phyloP scores from a whole-genome alignment of 2,797 vertebrate genomes.

The Rhinoraja longicauda region DNA sequence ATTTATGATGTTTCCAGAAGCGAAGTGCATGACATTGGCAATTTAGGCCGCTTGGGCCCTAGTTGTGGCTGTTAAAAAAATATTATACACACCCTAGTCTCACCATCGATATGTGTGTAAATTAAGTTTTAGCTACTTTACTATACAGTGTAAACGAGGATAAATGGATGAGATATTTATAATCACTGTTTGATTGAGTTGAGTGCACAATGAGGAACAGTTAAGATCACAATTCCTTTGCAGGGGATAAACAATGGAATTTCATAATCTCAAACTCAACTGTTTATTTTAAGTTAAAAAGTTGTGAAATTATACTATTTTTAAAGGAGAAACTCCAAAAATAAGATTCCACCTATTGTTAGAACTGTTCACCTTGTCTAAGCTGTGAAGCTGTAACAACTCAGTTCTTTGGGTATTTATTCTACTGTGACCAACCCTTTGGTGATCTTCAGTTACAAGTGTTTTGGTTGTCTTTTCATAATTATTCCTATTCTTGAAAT shows the following conservation, averaged over 20 bases:
- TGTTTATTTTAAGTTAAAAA: no score
- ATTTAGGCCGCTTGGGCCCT: background rate
- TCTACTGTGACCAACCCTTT: background rate
- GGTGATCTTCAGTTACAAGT: background rate
- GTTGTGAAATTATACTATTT: background rate
- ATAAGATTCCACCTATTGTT: background rate
- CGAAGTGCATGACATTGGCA: background rate
- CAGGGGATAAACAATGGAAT: background rate
- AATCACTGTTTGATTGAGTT: background rate
- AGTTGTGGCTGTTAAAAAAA: background rate
- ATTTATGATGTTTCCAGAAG: background rate
- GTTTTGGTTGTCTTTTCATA: constrained; percentile 6
- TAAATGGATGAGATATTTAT: constrained; percentile 7
- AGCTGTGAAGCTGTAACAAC: constrained; percentile 8
- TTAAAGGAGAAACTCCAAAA: background rate
- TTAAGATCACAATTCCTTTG: background rate
- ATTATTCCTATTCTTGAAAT: constrained; percentile 19
- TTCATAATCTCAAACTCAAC: constrained; percentile 25
- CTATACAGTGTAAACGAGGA: background rate
- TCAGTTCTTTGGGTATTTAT: background rate
- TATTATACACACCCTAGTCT: background rate
- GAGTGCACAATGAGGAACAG: background rate
- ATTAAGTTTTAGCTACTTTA: background rate
- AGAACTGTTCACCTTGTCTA: constrained; percentile 31
- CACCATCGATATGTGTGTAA: background rate